Base-by-base conservation (phyloP, 2,888 invertebrate species). In the Aleiodes testaceus region DNA sequence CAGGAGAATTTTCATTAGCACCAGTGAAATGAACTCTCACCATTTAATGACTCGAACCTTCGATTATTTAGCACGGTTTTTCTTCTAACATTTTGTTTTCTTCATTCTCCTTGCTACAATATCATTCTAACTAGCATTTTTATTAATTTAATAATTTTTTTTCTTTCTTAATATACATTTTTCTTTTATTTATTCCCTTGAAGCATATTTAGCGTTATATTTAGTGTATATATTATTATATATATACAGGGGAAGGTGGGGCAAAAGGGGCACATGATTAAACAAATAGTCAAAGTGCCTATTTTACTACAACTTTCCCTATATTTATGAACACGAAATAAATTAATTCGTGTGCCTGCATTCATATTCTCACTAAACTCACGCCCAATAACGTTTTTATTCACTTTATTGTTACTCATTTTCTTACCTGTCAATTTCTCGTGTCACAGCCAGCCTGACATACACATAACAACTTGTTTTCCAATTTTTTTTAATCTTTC, bases 171-270 rank as follows among this genome's bases (percentile, higher is more conserved):
- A 59, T 59, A 59, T 59, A 59, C 36, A 59, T 59, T 59, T 50
- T 50, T 18, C 3, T 50, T 42, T 18, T 59, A 16, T 59, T 59
- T 42, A 0, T 36, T 36, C 11, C 26, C 59, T 59, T 30, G 59
- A 59, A 59, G 59, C 59, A 59, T 59, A 42, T 59, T n/a, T n/a
- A n/a, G 16, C 59, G 36, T 59, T 59, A 59, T 59, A 59, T 59
- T 59, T 42, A 36, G 42, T 59, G 30, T 59, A 59, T 59, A 59
- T 59, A 59, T 59, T n/a, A 26, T 26, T 59, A 59, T 59, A 42
- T n/a, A n/a, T n/a, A n/a, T n/a, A n/a, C n/a, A n/a, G n/a, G n/a
- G n/a, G n/a, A n/a, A n/a, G n/a, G n/a, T n/a, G n/a, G n/a, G n/a
- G n/a, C n/a, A n/a, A n/a, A n/a, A n/a, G n/a, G n/a, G n/a, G n/a